A percentile compares a stretch with the other conserved stretches of the same genome.
These are phyloP conservation scores for Thamnophis elegans DNA, from an alignment of 2,797 vertebrate species.

Conservation along the genomic window DNA sequence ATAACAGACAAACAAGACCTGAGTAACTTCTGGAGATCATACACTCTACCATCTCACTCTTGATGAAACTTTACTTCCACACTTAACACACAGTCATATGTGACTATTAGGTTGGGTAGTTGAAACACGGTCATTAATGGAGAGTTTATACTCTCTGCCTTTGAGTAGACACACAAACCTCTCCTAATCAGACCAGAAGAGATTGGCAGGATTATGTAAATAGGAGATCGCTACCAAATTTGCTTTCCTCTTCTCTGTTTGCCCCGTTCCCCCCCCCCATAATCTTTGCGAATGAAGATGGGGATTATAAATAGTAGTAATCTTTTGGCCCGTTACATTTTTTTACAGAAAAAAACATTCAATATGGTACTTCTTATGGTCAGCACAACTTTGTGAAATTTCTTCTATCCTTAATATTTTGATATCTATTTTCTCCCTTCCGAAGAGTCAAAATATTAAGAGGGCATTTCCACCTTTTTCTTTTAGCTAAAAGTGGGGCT, in stretches of 20 bases:
- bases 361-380: not conserved
- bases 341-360: not conserved
- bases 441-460: not conserved
- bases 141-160: not conserved
- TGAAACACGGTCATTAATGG: no score
- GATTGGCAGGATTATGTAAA: not conserved
- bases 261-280: no score
- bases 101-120: not conserved
- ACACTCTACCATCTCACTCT: not conserved
- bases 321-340: not conserved
- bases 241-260: not conserved
- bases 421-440: not conserved
- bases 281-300: not conserved
- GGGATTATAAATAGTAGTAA: not conserved
- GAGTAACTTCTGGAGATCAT: not conserved
- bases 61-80: not conserved
- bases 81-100: not conserved
- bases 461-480: not conserved
- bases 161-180: not conserved
- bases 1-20: not conserved
- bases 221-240: not conserved
- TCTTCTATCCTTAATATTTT: not conserved
- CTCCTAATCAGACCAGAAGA: not conserved
- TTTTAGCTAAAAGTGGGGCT: not conserved
- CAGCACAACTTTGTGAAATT: not conserved